Evolutionary conservation across 2,888 invertebrate species (phyloP).

Genomic region (Gasteruption jaculator): DNA sequence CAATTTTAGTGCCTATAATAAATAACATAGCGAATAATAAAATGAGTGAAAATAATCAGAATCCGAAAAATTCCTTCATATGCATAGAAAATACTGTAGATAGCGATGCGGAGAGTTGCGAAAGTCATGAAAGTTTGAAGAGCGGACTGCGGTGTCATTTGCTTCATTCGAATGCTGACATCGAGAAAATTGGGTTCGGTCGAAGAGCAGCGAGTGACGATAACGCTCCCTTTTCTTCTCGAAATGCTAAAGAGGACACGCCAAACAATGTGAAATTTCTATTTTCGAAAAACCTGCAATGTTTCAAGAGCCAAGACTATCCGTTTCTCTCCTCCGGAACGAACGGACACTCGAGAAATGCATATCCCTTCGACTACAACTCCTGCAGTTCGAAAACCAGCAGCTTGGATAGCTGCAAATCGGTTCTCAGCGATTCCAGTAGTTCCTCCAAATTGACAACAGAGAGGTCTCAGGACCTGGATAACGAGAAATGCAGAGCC

Average conservation of each 20-base stretch:
- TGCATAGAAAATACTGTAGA: conserved; percentile 26
- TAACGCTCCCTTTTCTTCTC: too few species aligned
- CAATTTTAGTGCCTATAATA: conserved; percentile 67
- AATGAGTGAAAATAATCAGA: conserved; percentile 26
- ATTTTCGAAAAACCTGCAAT: too few species aligned
- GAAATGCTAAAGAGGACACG: too few species aligned
- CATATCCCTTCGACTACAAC: too few species aligned
- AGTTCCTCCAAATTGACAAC: conserved; percentile 32
- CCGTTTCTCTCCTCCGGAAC: too few species aligned
- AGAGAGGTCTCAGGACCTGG: conserved; percentile 28
- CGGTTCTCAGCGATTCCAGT: conserved; percentile 39
- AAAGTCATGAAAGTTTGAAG: conserved; percentile 40
- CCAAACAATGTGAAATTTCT: too few species aligned
- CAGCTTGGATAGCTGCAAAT: conserved; percentile 43
- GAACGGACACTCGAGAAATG: too few species aligned
- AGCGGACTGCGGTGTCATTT: conserved; percentile 35
- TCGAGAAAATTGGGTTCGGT: too few species aligned
- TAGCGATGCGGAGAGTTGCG: conserved; percentile 41
- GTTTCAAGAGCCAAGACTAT: too few species aligned
- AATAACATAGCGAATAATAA: conserved; percentile 54
- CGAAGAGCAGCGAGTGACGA: too few species aligned
- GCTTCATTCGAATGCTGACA: conserved; percentile 24
- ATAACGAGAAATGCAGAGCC: conserved; percentile 34
- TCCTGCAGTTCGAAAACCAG: conserved; percentile 35
- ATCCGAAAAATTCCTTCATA: background rate